Base-by-base conservation (phyloP, 2,113 vertebrate species). In the Lota lota region DNA sequence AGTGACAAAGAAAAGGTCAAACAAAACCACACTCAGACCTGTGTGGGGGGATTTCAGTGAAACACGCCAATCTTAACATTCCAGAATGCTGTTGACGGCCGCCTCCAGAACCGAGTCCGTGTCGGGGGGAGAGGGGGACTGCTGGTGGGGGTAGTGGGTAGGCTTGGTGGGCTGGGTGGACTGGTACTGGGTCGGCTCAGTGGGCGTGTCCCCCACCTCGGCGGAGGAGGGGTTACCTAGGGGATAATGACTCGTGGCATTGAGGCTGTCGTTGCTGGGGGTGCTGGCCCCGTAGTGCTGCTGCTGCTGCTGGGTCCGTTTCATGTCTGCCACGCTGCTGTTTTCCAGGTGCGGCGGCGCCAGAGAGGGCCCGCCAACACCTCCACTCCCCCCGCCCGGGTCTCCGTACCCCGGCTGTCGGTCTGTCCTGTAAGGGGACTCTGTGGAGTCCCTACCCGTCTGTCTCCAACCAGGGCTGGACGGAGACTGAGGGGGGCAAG, bases 81-180 rank as follows among this genome's bases (percentile, higher is more conserved):
- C 96, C 87, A 99, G 89, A 88, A 99, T 99, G 94, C 97, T 99
- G 94, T 99, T 99, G 92, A 99, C 97, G 81, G 97, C 97, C 61
- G 97, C 97, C 94, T 99, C 97, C 76, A 99, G 93, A 91, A 97
- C 94, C 68, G 96, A 97, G 92, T 99, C 97, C 12, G 95, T 95
- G 89, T 99, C 96, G 54, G 92, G 78, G 56, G 91, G 84, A 65
- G 93, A 87, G 72, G 95, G 94, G 72, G 87, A 85, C 87, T 92
- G 92, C 82, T 91, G 92, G 74, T 92, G 90, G 77, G 93, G 87
- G 83, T 89, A 79, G 68, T 78, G 91, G 65, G 87, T 82, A 70
- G 83, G 85, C 67, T 40, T 40, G 2, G 74, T 33, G 2, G 74
- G 75, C 18, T 72, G 76, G 47, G 82, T 70, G 64, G 86, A 77